These are phyloP conservation scores for Gonocerus acuteangulatus DNA, from an alignment of 2,888 invertebrate genomes.

Conservation along the genomic window DNA sequence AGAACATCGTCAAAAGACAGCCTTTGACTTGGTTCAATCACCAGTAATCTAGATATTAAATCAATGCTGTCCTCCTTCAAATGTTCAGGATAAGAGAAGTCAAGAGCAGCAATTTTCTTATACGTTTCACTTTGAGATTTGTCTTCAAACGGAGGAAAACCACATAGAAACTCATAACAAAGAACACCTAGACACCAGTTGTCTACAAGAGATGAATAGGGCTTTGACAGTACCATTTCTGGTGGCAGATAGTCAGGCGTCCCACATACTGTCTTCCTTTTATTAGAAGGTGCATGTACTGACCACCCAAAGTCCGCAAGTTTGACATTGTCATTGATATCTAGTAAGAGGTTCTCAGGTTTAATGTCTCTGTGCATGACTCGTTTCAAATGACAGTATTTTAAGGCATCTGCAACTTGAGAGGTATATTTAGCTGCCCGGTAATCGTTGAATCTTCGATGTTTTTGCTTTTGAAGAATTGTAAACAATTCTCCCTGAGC, in stretches of 20 bases:
- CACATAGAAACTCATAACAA: slow-evolving; percentile 88
- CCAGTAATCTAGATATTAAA: slow-evolving; percentile 60
- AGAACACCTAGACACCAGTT: slow-evolving; percentile 90
- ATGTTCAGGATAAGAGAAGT: slow-evolving; percentile 58
- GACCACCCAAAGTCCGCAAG: slow-evolving; percentile 94
- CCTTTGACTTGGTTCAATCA: slow-evolving; percentile 55
- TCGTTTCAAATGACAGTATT: slow-evolving; percentile 77
- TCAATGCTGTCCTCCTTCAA: slow-evolving; percentile 64
- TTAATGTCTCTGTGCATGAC: slow-evolving; percentile 87
- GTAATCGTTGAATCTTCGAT: slow-evolving; percentile 51
- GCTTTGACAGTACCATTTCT: slow-evolving; percentile 82
- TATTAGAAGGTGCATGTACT: slow-evolving; percentile 49
- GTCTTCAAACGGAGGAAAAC: slow-evolving; percentile 88
- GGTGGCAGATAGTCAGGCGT: slow-evolving; percentile 93
- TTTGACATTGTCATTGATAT: slow-evolving; percentile 68
- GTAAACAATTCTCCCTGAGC: slow-evolving; percentile 78
- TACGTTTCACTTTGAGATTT: slow-evolving; percentile 62
- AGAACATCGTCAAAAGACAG: slow-evolving; percentile 60
- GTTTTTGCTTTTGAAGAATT: slow-evolving; percentile 57
- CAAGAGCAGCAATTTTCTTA: slow-evolving; percentile 56
- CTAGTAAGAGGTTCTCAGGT: slow-evolving; percentile 81
- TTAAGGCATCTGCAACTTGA: slow-evolving; percentile 79
- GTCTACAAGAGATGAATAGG: slow-evolving; percentile 73
- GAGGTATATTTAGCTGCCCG: slow-evolving; percentile 74
- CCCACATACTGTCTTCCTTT: slow-evolving; percentile 74